A percentile compares a stretch with the other conserved stretches of the same genome.
These are phyloP conservation scores for Diplodus puntazzo DNA, from an alignment of 2,797 vertebrate genomes.

Conservation along the genomic window DNA sequence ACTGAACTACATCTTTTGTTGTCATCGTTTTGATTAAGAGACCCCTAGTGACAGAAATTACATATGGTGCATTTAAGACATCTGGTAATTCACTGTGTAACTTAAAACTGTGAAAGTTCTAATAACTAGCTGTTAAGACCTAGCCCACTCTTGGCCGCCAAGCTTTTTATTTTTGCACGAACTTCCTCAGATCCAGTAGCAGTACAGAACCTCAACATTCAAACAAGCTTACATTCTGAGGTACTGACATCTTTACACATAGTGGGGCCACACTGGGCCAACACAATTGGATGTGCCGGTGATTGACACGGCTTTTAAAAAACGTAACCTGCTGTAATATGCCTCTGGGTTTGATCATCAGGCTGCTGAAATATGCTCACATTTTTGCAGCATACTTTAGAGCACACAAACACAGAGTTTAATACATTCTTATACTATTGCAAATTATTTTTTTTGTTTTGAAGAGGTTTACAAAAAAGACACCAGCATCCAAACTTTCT, in stretches of 20 bases:
- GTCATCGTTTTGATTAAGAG: no score
- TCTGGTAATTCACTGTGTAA: neutral
- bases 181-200: neutral
- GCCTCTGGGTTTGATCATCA: no score
- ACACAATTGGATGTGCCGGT: neutral
- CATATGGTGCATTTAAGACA: neutral
- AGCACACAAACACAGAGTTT: no score
- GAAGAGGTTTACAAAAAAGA: neutral
- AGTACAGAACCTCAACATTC: no score
- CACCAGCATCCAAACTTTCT: neutral
- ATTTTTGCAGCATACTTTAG: neutral
- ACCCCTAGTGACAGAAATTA: no score
- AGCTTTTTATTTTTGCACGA: neutral
- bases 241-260: neutral
- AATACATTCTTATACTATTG: no score
- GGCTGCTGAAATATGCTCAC: no score
- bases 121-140: neutral
- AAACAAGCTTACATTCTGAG: neutral
- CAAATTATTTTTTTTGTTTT: neutral
- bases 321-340: neutral
- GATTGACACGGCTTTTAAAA: neutral
- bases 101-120: neutral
- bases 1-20: no score
- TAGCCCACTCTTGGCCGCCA: neutral
- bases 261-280: neutral